A percentile compares a stretch with the other conserved stretches of the same genome.
Conservation (phyloP, 2,888 invertebrate species). For the Doris montereyensis region DNA sequence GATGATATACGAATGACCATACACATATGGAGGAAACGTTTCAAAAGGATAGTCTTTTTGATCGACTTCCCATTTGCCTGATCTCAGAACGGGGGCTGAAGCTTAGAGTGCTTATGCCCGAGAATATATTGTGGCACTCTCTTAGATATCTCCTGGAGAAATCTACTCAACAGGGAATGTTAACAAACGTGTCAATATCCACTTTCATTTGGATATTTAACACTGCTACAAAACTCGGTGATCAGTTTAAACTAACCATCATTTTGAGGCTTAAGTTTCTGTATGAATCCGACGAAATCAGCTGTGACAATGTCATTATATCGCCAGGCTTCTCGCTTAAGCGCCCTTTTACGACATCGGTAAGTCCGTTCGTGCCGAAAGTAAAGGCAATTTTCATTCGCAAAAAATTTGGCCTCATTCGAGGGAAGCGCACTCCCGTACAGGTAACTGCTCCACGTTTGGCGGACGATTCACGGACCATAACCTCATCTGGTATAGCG, state of each 20-base stretch:
- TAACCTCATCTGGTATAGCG: slow-evolving; percentile 43
- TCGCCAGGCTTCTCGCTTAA: neutral
- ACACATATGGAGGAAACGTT: slow-evolving; percentile 52
- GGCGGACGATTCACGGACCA: slow-evolving; percentile 48
- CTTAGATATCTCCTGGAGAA: neutral
- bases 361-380: slow-evolving; percentile 43
- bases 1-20: slow-evolving; percentile 55
- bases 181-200: slow-evolving; percentile 39
- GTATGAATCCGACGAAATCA: slow-evolving; percentile 38
- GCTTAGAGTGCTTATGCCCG: slow-evolving; percentile 46
- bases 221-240: slow-evolving; percentile 6
- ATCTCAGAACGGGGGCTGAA: slow-evolving; percentile 43
- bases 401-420: slow-evolving; percentile 30
- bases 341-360: neutral
- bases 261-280: slow-evolving; percentile 39
- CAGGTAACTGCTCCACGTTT: slow-evolving; percentile 48
- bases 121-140: slow-evolving; percentile 8
- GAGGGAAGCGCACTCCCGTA: slow-evolving; percentile 48
- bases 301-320: slow-evolving; percentile 31
- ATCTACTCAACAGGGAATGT: slow-evolving; percentile 29
- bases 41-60: slow-evolving; percentile 46
- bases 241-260: slow-evolving; percentile 30
- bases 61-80: slow-evolving; percentile 52
- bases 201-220: slow-evolving; percentile 13
- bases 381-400: slow-evolving; percentile 49